Base-by-base conservation (phyloP, 1,140 invertebrate genomes). In the Archegozetes longisetosus region DNA sequence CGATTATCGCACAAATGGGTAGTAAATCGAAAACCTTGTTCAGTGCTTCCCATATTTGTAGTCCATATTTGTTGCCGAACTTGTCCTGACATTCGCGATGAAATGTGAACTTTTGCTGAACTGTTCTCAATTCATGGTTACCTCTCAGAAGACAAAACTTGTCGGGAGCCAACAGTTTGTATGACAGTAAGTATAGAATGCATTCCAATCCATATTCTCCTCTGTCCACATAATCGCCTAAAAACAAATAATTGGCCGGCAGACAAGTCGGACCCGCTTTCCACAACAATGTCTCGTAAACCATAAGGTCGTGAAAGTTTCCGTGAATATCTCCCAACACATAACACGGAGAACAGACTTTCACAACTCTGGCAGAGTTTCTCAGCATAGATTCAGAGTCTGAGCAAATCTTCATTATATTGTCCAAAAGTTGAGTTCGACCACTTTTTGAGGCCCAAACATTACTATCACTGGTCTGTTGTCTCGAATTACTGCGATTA, bases 91-190 rank as follows among this genome's bases (percentile, higher is more conserved):
- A 85, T 64, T 78, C 76, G 6, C 22, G 14, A 26, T 78, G 76
- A 70, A 85, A 86, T 3, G 79, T 80, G 67, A 84, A 84, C 76
- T 79, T 79, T 69, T 80, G 77, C 71, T 85, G 83, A 12, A 83
- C 75, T 64, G 73, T 72, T 46, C 80, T 66, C 6, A 82, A 73
- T 70, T 83, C 81, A 69, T 83, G 81, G 66, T 82, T 82, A 3
- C 81, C 81, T 61, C 81, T 67, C 13, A 83, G 63, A 3, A 83
- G 66, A 64, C 70, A 74, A 57, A 82, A 75, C 67, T 81, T 82
- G 4, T 70, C 65, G 17, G 81, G 80, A 22, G 75, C 73, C 48
- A 80, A 70, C 32, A 81, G 62, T 67, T 83, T 83, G 61, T 81
- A 79, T 20, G 78, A 72, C 67, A 83, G 78, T n/a, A 83, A 67